These are phyloP conservation scores for Calliphora vicina DNA, from an alignment of 1,140 invertebrate species.

Conservation along the genomic window DNA sequence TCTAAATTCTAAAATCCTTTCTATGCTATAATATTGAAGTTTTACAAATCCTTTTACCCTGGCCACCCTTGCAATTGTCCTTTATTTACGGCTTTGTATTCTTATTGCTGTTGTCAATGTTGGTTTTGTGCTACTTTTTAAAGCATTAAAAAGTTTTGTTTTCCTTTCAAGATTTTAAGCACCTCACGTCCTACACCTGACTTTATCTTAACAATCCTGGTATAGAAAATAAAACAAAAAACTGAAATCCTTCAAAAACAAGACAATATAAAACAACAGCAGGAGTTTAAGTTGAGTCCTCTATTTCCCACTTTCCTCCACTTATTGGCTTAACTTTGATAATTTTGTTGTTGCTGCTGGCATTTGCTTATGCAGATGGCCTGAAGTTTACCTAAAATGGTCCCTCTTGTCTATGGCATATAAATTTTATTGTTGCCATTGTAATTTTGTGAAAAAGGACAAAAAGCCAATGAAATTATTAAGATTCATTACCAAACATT, in stretches of 20 bases:
- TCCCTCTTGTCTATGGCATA: neutral
- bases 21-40: too few relatives aligned
- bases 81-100: neutral
- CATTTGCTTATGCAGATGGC: neutral
- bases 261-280: too few relatives aligned
- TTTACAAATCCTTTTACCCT: too few relatives aligned
- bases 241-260: neutral
- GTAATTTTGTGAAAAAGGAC: too few relatives aligned
- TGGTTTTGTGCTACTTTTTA: neutral
- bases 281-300: too few relatives aligned
- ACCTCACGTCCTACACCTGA: constrained; percentile 23
- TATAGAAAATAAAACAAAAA: neutral
- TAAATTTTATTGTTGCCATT: neutral
- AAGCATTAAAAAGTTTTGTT: neutral
- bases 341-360: too few relatives aligned
- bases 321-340: too few relatives aligned
- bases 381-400: neutral
- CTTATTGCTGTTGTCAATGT: neutral
- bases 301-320: too few relatives aligned
- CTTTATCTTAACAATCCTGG: neutral
- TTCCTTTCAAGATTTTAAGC: neutral
- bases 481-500: neutral
- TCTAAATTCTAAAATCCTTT: too few relatives aligned
- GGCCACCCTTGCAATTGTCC: neutral
- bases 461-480: neutral